A percentile compares a stretch with the other conserved stretches of the same genome.
phyloP scores from a whole-genome alignment of 1,140 invertebrate genomes.

The Pseudomyrmex dendroicus region DNA sequence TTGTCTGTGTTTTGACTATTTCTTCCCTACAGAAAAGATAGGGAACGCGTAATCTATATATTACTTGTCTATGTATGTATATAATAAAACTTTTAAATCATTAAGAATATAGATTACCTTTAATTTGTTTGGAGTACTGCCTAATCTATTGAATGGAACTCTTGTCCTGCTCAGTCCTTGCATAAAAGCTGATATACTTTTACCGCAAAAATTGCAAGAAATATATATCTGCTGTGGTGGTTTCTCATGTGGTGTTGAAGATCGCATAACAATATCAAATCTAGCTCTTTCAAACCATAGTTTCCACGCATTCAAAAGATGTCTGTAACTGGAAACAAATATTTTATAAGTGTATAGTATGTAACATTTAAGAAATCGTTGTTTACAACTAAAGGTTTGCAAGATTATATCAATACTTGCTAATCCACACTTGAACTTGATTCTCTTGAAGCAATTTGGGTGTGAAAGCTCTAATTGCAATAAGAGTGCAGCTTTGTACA shows the following conservation, averaged over 20 bases:
- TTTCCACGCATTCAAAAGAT: constrained; percentile 92
- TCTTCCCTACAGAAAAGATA: too few species aligned
- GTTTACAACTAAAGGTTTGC: constrained; percentile 20
- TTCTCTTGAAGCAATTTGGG: constrained; percentile 88
- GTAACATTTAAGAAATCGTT: neutral
- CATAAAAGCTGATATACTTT: constrained; percentile 93
- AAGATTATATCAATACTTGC: constrained; percentile 84
- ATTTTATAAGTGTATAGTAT: neutral
- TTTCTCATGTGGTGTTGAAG: constrained; percentile 87
- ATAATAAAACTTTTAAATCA: too few species aligned
- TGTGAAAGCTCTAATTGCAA: constrained; percentile 90
- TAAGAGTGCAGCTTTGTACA: constrained; percentile 95
- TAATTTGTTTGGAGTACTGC: constrained; percentile 87
- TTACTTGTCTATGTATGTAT: too few species aligned
- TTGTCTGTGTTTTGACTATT: too few species aligned
- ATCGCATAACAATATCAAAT: constrained; percentile 90
- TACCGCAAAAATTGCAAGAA: constrained; percentile 97
- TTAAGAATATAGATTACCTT: constrained; percentile 83
- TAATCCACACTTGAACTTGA: constrained; percentile 90
- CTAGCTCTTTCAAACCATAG: constrained; percentile 92
- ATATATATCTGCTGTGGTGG: constrained; percentile 93
- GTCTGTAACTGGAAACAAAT: constrained; percentile 87
- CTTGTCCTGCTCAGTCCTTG: constrained; percentile 87
- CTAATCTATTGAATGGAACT: constrained; percentile 88
- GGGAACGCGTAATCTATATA: too few species aligned